Conservation (phyloP, 1,140 invertebrate genomes). For the Brachionus manjavacas region DNA sequence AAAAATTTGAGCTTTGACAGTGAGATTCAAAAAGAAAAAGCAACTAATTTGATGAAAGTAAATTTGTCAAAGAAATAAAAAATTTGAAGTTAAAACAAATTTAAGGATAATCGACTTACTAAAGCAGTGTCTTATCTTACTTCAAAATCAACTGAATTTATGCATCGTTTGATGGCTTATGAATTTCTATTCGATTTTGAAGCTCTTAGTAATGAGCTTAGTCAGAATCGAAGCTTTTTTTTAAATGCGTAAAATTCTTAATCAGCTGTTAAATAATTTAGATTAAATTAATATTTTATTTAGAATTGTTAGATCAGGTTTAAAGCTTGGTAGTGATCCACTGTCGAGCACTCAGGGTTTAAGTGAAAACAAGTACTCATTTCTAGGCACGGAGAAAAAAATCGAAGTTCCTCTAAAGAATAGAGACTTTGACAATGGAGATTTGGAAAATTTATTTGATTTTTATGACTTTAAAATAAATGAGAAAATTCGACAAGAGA, state of each 20-base stretch:
- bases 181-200: neutral
- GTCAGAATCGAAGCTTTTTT: neutral
- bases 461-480: conserved; percentile 22
- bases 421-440: neutral
- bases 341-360: neutral
- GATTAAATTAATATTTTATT: neutral
- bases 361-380: neutral
- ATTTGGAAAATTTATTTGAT: conserved; percentile 9
- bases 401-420: neutral
- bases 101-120: neutral
- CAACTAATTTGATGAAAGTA: neutral
- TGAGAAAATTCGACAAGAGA: conserved; percentile 18
- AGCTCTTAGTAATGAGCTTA: neutral
- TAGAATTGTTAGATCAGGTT: neutral
- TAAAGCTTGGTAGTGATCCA: neutral
- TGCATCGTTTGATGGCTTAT: neutral
- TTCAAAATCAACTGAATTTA: neutral
- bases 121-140: neutral
- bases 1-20: neutral
- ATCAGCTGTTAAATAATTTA: neutral
- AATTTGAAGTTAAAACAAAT: neutral
- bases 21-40: neutral
- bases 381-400: neutral
- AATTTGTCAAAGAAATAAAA: neutral
- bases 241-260: neutral